Evolutionary conservation across 1,140 invertebrate genomes (phyloP), one percentile per base, ranked within the genome.

Genomic region (Drosophila nannoptera): DNA sequence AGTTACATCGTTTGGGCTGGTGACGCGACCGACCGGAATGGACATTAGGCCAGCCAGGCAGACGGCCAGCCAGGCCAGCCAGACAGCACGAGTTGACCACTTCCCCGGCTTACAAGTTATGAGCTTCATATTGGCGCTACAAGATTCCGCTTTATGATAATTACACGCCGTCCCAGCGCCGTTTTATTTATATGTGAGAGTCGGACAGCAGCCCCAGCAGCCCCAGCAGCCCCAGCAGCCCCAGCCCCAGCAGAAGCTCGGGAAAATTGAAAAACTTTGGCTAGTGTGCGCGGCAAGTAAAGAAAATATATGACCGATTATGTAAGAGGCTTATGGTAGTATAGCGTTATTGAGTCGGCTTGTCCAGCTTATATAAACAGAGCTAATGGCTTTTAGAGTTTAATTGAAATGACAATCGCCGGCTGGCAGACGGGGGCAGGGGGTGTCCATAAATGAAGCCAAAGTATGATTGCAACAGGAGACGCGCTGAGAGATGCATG

Each of bases 71-170:
- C n/a, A n/a, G n/a, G n/a, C n/a, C n/a, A n/a, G n/a, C n/a, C n/a
- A n/a, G n/a, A n/a, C n/a, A n/a, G n/a, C n/a, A n/a, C n/a, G n/a
- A n/a, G n/a, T n/a, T n/a, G n/a, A n/a, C n/a, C n/a, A 36, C 35
- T 4, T 6, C 35, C 35, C 8, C n/a, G 12, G 40, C 36, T 43
- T 43, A 35, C 48, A 64, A 64, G 56, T 78, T 83, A 75, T 73
- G 72, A 78, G 66, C 67, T 69, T 83, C 67, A 64, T 83, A 83
- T 83, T 78, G 75, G 72, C 59, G 75, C 80, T 76, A 62, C 80
- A 69, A 74, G 81, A 86, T 84, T 76, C 50, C 80, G 73, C 73
- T 76, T 84, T 84, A 84, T 80, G 80, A 84, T 86, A 84, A 86
- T 84, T 84, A 86, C 81, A 77, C 63, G 78, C 71, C 48, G 69